Percentiles rank a stretch among this genome's conserved stretches.
phyloP scores from a whole-genome alignment of 2,113 vertebrate genomes.

The Dipodomys spectabilis region DNA sequence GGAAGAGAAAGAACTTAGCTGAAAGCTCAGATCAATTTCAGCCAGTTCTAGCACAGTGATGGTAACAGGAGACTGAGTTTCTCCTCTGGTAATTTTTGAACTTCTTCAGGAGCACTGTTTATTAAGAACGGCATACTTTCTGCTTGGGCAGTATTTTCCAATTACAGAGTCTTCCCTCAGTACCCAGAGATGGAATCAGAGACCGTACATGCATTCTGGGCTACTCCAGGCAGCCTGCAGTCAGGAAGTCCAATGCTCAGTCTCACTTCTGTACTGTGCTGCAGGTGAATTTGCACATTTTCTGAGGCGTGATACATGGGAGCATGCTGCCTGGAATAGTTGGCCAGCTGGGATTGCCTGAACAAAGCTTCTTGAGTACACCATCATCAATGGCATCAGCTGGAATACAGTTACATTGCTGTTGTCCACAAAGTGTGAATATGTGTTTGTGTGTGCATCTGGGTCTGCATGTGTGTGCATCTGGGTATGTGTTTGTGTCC shows the following conservation, averaged over 20 bases:
- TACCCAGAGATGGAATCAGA: slow-evolving; percentile 81
- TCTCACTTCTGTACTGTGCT: background rate
- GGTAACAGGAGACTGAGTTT: slow-evolving; percentile 82
- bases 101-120: slow-evolving; percentile 85
- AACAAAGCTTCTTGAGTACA: background rate
- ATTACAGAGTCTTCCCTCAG: slow-evolving; percentile 79
- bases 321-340: slow-evolving; percentile 40
- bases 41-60: slow-evolving; percentile 83
- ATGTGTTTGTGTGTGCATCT: background rate
- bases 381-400: background rate
- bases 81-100: slow-evolving; percentile 79
- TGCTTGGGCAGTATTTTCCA: slow-evolving; percentile 84
- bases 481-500: background rate
- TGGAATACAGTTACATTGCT: background rate
- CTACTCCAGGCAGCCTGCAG: background rate
- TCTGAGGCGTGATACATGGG: background rate
- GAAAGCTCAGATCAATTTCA: slow-evolving; percentile 84
- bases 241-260: background rate
- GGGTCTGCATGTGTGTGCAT: background rate
- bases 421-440: background rate
- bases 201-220: slow-evolving; percentile 50
- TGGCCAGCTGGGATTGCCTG: slow-evolving; percentile 23
- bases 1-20: slow-evolving; percentile 79
- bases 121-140: slow-evolving; percentile 84
- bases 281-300: slow-evolving; percentile 30